Evolutionary conservation across 2,797 vertebrate genomes (phyloP).

Genomic region (Hydrocynus forskahlii): DNA sequence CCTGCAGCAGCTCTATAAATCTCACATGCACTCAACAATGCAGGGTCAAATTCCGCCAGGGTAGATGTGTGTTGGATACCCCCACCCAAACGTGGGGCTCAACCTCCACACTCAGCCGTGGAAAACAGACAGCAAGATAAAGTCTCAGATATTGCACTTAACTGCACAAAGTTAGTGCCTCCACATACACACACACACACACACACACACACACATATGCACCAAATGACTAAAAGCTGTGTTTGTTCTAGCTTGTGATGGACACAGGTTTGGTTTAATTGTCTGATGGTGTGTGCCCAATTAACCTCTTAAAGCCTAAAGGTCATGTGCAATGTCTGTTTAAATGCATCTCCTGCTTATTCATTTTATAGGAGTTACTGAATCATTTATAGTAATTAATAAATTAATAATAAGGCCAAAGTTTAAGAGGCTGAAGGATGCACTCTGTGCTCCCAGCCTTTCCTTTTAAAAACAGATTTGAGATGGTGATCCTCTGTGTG

Average conservation of each 20-base stretch:
- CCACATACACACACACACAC: too few relatives aligned
- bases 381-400: background rate
- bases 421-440: background rate
- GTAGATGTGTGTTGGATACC: slow-evolving; percentile 69
- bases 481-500: background rate
- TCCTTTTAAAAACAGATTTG: slow-evolving; percentile 3
- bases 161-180: background rate
- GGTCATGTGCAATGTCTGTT: background rate
- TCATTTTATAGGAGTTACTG: background rate
- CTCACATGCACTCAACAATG: slow-evolving; percentile 75
- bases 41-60: slow-evolving; percentile 77
- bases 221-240: slow-evolving; percentile 23
- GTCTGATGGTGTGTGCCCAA: background rate
- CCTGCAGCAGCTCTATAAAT: slow-evolving; percentile 83
- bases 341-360: background rate
- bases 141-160: slow-evolving; percentile 2
- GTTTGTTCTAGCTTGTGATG: slow-evolving; percentile 11
- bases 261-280: slow-evolving; percentile 27
- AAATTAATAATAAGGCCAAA: background rate
- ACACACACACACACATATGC: slow-evolving; percentile 6
- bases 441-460: background rate
- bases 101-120: slow-evolving; percentile 20
- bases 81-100: slow-evolving; percentile 63
- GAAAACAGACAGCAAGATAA: background rate
- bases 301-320: background rate